Percentiles rank a stretch among this genome's conserved stretches.
phyloP scores from a whole-genome alignment of 2,113 vertebrate genomes.

The Anhinga anhinga region DNA sequence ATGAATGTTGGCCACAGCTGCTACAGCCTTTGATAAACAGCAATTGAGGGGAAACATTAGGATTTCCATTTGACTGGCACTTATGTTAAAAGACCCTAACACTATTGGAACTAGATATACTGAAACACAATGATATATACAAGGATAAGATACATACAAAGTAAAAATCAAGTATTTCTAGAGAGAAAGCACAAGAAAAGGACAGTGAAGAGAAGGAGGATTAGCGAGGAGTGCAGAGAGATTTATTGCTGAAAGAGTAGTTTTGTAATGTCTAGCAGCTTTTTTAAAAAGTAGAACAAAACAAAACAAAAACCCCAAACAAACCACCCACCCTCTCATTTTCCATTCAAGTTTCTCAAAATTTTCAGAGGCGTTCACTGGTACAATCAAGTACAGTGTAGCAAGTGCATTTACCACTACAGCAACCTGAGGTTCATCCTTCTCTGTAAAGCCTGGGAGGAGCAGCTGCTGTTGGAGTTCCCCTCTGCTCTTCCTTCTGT shows the following conservation, averaged over 20 bases:
- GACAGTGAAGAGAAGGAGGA: neutral
- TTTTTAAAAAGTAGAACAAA: neutral
- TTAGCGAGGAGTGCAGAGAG: neutral
- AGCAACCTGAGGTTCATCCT: neutral
- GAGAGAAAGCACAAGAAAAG: neutral
- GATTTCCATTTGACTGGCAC: neutral
- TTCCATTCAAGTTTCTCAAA: neutral
- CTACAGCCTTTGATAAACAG: slow-evolving; percentile 4
- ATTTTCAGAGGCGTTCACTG: neutral
- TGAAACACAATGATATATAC: neutral
- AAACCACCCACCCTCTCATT: neutral
- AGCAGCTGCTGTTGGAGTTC: neutral
- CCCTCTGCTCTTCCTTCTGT: neutral
- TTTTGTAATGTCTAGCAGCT: neutral
- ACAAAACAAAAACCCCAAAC: neutral
- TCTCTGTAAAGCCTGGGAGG: neutral
- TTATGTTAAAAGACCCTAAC: neutral
- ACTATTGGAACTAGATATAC: neutral
- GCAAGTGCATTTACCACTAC: neutral
- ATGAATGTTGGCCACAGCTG: slow-evolving; percentile 29
- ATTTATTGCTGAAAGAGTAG: neutral
- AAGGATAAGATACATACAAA: neutral
- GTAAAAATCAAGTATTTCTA: neutral
- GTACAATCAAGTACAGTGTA: neutral
- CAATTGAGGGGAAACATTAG: neutral